These are phyloP conservation scores for Bos indicus DNA, from an alignment of 2,113 vertebrate genomes.

Conservation along the genomic window DNA sequence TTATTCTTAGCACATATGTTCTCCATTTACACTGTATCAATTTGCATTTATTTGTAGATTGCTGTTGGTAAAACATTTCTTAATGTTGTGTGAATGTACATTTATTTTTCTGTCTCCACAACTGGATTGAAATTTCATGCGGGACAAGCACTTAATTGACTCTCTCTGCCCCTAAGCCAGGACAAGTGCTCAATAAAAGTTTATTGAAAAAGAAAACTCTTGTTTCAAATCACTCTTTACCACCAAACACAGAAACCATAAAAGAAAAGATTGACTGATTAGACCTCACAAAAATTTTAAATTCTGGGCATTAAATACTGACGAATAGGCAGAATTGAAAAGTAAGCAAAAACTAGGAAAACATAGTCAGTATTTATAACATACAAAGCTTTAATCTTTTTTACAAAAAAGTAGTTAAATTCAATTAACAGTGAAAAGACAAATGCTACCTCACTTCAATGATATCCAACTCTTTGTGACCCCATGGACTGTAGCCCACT, in stretches of 20 bases:
- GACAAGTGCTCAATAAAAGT: constrained; percentile 11
- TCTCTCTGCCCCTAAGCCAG: not conserved
- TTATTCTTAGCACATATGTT: constrained; percentile 57
- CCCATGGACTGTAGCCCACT: not conserved
- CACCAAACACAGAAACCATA: not conserved
- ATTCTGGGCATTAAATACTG: not conserved
- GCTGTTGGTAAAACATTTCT: constrained; percentile 50
- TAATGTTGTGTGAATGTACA: constrained; percentile 47
- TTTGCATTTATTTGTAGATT: constrained; percentile 51
- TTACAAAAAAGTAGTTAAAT: not conserved
- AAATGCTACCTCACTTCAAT: not conserved
- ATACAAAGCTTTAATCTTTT: not conserved
- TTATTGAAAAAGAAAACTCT: constrained; percentile 26
- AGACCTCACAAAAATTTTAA: not conserved
- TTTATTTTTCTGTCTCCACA: constrained; percentile 28
- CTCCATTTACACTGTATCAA: constrained; percentile 39
- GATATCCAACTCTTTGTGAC: not conserved
- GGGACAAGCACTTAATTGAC: constrained; percentile 19
- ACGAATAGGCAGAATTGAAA: not conserved
- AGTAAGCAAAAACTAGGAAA: not conserved
- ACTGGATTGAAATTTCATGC: constrained; percentile 6
- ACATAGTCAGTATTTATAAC: not conserved
- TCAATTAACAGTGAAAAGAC: not conserved
- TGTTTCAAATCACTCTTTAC: not conserved
- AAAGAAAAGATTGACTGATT: not conserved